Evolutionary conservation across 2,888 invertebrate species (phyloP), one percentile per base, ranked within the genome.

Genomic region (Diploptera punctata): DNA sequence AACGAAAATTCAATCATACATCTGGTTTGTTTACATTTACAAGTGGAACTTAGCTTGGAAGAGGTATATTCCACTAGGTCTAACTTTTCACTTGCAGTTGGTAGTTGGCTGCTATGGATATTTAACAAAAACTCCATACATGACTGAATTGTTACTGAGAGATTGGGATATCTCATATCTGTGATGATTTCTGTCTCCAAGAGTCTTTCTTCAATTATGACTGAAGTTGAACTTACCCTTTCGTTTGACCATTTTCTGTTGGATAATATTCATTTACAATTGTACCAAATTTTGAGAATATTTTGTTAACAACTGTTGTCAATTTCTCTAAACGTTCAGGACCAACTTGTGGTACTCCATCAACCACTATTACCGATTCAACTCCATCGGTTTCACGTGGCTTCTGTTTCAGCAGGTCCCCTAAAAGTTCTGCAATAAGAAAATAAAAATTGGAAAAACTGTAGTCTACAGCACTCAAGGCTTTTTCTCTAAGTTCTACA

Each of bases 351-450:
- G 99, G 99, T 71, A 97, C 93, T 76, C 98, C 97, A 82, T 99
- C 99, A 10, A 99, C 94, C 13, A 99, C 94, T 76, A 99, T 91
- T 65, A 98, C 95, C 79, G 93, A 94, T 82, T 99, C 98, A 70
- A 98, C 95, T 61, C 98, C 98, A 84, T 98, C 98, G 3, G 95
- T 94, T 84, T 98, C 97, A 77, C 93, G 92, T 1, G 99, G 99
- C 81, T 93, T 93, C 78, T 92, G 90, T 77, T 91, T 90, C 77
- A 98, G 83, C 77, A 99, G 86, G 83, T 99, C 99, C n/a, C 90
- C 93, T 75, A 99, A 85, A 70, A 99, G 88, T 81, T 97, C 99
- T 98, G 87, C n/a, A n/a, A n/a, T n/a, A n/a, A n/a, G n/a, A n/a
- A n/a, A n/a, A n/a, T n/a, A n/a, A 79, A 88, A 67, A 31, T 9